Evolutionary conservation across 2,888 invertebrate species (phyloP).

Genomic region (Euzetes globulus): DNA sequence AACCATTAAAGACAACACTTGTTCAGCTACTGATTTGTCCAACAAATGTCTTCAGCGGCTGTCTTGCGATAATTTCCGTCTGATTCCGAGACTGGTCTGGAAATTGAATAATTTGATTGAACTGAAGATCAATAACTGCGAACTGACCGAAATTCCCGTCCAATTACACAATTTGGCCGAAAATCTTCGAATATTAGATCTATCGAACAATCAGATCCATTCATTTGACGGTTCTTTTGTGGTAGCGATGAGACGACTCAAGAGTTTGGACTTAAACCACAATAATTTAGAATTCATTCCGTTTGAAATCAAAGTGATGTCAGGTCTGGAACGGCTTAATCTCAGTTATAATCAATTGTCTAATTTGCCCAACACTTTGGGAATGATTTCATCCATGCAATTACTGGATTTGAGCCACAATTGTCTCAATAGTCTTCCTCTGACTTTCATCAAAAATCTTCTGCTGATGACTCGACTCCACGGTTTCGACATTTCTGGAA

Average conservation of each 20-base stretch:
- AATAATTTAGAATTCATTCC: constrained; percentile 9
- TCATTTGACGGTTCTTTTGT: constrained; percentile 3
- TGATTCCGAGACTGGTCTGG: constrained; percentile 24
- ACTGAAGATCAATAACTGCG: constrained; percentile 29
- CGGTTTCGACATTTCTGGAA: constrained; percentile 26
- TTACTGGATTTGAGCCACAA: constrained; percentile 61
- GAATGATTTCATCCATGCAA: constrained; percentile 55
- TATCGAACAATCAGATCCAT: constrained; percentile 13
- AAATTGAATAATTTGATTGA: constrained; percentile 20
- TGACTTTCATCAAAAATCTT: neutral
- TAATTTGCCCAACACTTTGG: constrained; percentile 62
- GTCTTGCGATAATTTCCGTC: neutral
- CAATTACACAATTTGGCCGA: constrained; percentile 55
- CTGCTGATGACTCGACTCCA: neutral
- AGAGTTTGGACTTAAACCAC: constrained; percentile 10
- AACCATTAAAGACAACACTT: neutral
- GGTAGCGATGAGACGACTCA: neutral
- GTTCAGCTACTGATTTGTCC: neutral
- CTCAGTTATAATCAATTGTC: constrained; percentile 63
- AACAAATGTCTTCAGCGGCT: constrained; percentile 16
- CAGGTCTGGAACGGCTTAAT: constrained; percentile 59
- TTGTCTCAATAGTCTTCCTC: constrained; percentile 53
- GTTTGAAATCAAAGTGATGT: constrained; percentile 41
- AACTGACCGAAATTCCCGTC: constrained; percentile 61
- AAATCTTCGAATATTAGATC: constrained; percentile 31